These are phyloP conservation scores for Oncorhynchus tshawytscha DNA, from an alignment of 2,113 vertebrate species.

Conservation along the genomic window DNA sequence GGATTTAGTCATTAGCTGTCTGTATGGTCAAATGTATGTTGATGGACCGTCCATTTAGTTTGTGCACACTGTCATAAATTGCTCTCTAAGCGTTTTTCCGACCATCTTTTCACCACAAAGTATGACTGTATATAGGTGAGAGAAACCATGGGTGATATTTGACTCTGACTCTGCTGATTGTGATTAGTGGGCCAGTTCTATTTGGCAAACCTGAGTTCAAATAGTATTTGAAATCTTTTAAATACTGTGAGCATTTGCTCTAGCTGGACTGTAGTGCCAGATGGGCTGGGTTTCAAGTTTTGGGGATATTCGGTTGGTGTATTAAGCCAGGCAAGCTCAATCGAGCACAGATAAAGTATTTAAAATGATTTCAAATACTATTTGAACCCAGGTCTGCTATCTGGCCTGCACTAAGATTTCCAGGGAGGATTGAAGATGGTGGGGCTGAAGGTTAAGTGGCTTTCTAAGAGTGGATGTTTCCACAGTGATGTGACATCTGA, in stretches of 20 bases:
- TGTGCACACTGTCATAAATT: conserved; percentile 16
- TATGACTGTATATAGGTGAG: too few species aligned
- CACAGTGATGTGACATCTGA: conserved; percentile 25
- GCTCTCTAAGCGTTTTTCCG: not conserved
- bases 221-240: too few species aligned
- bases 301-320: not conserved
- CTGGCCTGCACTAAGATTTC: not conserved
- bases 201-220: too few species aligned
- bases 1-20: conserved; percentile 6
- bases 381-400: too few species aligned
- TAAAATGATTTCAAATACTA: too few species aligned
- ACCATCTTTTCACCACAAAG: too few species aligned
- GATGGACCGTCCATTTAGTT: conserved; percentile 18
- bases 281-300: not conserved
- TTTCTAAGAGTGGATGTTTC: conserved; percentile 8
- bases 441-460: conserved; percentile 7
- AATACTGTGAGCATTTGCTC: not conserved
- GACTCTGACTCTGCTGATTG: too few species aligned
- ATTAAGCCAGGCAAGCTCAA: not conserved
- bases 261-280: not conserved
- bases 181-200: too few species aligned
- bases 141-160: too few species aligned
- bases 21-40: conserved; percentile 19
- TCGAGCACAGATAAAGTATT: too few species aligned
- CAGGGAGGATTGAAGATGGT: not conserved